Evolutionary conservation across 2,888 invertebrate species (phyloP).

Genomic region (Camponotus fellah): DNA sequence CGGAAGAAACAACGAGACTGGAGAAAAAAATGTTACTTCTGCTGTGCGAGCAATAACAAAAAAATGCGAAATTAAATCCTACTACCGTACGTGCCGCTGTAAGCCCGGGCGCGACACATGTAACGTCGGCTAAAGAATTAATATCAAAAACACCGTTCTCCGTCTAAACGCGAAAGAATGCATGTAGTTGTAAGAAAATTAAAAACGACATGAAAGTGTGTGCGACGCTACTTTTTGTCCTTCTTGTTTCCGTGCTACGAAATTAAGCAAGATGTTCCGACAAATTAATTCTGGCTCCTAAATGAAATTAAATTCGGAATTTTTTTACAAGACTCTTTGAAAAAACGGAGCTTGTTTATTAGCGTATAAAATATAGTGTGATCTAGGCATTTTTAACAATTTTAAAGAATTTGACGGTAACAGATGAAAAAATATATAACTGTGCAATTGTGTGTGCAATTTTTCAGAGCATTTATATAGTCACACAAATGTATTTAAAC

Average conservation of each 20-base stretch:
- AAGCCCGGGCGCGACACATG: constrained; percentile 63
- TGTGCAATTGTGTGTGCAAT: background rate
- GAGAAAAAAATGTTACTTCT: constrained; percentile 27
- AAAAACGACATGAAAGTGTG: constrained; percentile 39
- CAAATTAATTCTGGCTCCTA: constrained; percentile 21
- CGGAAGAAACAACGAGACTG: constrained; percentile 12
- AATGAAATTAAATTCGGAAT: constrained; percentile 1
- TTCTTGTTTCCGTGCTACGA: constrained; percentile 5
- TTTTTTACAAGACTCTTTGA: constrained; percentile 11
- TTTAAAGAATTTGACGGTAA: background rate
- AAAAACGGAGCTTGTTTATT: constrained; percentile 3
- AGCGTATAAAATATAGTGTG: background rate
- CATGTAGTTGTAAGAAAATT: constrained; percentile 43
- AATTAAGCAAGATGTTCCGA: constrained; percentile 38
- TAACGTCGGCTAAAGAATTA: constrained; percentile 66
- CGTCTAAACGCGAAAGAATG: constrained; percentile 36
- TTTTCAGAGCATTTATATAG: background rate
- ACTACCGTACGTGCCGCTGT: constrained; percentile 51
- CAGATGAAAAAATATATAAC: background rate
- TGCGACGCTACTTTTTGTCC: background rate
- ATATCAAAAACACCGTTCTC: constrained; percentile 68
- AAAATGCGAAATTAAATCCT: constrained; percentile 64
- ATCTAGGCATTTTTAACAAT: background rate
- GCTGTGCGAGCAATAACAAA: constrained; percentile 36
- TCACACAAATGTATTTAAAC: background rate